phyloP scores from a whole-genome alignment of 1,140 invertebrate genomes.

The Melitaea cinxia region DNA sequence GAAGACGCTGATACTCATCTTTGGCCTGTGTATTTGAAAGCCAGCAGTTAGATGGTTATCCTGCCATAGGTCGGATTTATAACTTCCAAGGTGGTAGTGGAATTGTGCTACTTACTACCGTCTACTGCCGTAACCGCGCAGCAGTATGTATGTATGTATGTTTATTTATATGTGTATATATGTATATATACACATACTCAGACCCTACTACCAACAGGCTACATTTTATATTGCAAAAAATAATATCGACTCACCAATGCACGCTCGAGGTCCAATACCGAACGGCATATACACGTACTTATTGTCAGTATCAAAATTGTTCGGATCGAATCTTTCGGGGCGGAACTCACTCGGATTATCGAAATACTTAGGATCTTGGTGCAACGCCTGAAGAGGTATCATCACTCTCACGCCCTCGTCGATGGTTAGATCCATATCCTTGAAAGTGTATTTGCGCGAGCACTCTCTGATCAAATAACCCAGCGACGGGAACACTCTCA shows the following conservation, averaged over 20 bases:
- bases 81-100: too few species aligned
- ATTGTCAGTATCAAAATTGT: constrained; percentile 55
- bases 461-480: constrained; percentile 68
- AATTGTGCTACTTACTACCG: too few species aligned
- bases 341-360: constrained; percentile 80
- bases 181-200: neutral
- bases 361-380: constrained; percentile 82
- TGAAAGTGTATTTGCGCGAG: constrained; percentile 71
- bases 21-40: too few species aligned
- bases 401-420: constrained; percentile 61
- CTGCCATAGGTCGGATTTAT: too few species aligned
- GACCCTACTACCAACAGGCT: neutral
- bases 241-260: constrained; percentile 60
- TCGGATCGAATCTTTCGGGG: constrained; percentile 82
- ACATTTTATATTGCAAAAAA: neutral
- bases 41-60: too few species aligned
- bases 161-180: too few species aligned
- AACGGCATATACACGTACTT: constrained; percentile 67
- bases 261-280: constrained; percentile 55
- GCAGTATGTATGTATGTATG: too few species aligned
- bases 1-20: too few species aligned
- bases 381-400: constrained; percentile 76
- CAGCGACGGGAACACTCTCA: constrained; percentile 77
- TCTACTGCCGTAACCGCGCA: neutral
- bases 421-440: constrained; percentile 62